Base-by-base conservation (phyloP, 1,140 invertebrate genomes). In the Galleria mellonella region DNA sequence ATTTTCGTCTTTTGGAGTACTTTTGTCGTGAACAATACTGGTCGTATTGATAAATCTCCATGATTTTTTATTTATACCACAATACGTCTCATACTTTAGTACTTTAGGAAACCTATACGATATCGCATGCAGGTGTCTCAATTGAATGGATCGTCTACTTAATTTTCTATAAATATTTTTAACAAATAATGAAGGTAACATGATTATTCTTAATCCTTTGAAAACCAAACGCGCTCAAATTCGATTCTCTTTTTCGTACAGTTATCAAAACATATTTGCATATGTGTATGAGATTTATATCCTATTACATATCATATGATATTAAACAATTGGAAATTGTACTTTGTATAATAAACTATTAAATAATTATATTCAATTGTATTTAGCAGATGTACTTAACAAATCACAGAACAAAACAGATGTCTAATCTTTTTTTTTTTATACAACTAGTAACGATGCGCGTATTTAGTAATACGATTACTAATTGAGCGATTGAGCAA, bases 111-210 rank as follows among this genome's bases (percentile, higher is more conserved):
- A 28, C 29, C 50, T 49, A 38, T 55, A 48, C 47, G 54, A 59
- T 40, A 73, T 38, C n/a, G 47, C 44, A 42, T 62, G 57, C 23
- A 71, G 45, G 39, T 63, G 57, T 53, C 62, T 69, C n/a, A 65
- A 43, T 38, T 67, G 51, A 35, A 46, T 45, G 42, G 65, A 69
- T 29, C 64, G 53, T 44, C 64, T 72, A 41, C 67, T 55, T 35
- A 83, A 31, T 62, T 77, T 79, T 59, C 68, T 69, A 64, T 68
- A 83, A 41, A 78, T 63, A 50, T 52, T 62, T 43, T 72, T 71
- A 44, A 64, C 54, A 29, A 64, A 62, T 44, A 60, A 30, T n/a
- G 65, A 66, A 60, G 68, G 70, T 39, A 83, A 63, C 62, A 78
- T 71, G 35, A 66, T 72, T 54, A 66, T 67, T 32, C 55, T 60